phyloP scores from a whole-genome alignment of 2,113 vertebrate genomes.

The Butorides virescens region DNA sequence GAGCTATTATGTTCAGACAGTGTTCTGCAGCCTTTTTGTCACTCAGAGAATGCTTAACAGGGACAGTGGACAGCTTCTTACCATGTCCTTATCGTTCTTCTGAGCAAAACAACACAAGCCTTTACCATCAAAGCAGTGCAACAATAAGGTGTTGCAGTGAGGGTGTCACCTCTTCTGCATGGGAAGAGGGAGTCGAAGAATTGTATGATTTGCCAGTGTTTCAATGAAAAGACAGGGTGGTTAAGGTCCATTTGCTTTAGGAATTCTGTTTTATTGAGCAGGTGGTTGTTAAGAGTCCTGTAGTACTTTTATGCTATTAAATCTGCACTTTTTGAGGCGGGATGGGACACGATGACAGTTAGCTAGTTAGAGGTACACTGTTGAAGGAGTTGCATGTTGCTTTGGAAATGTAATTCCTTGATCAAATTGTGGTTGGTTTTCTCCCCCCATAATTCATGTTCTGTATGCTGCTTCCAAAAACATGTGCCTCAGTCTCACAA shows the following conservation, averaged over 20 bases:
- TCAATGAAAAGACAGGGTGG: background rate
- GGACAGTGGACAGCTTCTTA: background rate
- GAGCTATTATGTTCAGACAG: background rate
- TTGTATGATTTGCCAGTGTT: background rate
- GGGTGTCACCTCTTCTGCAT: background rate
- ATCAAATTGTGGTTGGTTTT: background rate
- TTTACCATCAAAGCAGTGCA: background rate
- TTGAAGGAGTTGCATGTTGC: background rate
- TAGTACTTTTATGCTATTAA: background rate
- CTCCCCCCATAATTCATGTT: background rate
- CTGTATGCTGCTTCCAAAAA: background rate
- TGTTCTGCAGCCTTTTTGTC: background rate
- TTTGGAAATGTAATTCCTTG: background rate
- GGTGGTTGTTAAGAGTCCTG: background rate
- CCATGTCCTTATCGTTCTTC: fast-evolving
- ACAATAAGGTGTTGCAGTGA: background rate
- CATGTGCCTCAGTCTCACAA: background rate
- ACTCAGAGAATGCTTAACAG: background rate
- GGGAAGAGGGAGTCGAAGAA: background rate
- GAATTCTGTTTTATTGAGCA: background rate
- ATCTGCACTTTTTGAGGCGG: fast-evolving
- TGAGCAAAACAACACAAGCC: background rate
- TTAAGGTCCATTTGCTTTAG: background rate
- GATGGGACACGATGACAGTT: too few species aligned
- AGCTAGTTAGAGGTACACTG: background rate